Evolutionary conservation across 2,888 invertebrate species (phyloP).

Genomic region (Prenolepis imparis): DNA sequence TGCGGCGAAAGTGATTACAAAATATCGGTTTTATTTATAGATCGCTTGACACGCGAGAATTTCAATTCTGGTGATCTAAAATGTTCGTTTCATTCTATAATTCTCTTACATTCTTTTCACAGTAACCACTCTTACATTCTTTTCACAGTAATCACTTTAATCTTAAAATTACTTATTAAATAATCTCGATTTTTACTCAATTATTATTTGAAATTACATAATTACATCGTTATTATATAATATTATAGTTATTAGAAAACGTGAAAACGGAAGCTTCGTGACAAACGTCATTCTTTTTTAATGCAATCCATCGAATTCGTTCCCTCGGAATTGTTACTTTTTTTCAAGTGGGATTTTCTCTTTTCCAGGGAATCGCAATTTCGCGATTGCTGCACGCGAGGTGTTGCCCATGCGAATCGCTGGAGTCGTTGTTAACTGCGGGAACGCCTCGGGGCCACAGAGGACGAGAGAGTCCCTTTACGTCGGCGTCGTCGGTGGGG

Average conservation of each 20-base stretch:
- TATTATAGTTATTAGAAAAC: not conserved
- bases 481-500: not conserved
- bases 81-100: not conserved
- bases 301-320: not conserved
- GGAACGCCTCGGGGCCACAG: conserved; percentile 1
- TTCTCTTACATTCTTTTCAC: not conserved
- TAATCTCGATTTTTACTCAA: not conserved
- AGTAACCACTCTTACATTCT: not conserved
- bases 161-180: not conserved
- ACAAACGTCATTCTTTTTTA: not conserved
- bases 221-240: too few relatives aligned
- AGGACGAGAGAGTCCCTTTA: not conserved
- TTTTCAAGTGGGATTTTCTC: conserved; percentile 16
- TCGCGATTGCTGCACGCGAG: conserved; percentile 37
- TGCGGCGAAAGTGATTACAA: conserved; percentile 40
- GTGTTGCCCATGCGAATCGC: conserved; percentile 38
- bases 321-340: conserved; percentile 18
- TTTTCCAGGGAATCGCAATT: conserved; percentile 38
- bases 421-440: conserved; percentile 28
- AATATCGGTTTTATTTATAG: not conserved
- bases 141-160: not conserved
- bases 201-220: too few relatives aligned
- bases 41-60: not conserved
- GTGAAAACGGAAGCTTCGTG: not conserved
- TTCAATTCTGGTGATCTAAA: conserved; percentile 3